phyloP scores from a whole-genome alignment of 1,140 invertebrate genomes.

The Phymorhynchus buccinoides region DNA sequence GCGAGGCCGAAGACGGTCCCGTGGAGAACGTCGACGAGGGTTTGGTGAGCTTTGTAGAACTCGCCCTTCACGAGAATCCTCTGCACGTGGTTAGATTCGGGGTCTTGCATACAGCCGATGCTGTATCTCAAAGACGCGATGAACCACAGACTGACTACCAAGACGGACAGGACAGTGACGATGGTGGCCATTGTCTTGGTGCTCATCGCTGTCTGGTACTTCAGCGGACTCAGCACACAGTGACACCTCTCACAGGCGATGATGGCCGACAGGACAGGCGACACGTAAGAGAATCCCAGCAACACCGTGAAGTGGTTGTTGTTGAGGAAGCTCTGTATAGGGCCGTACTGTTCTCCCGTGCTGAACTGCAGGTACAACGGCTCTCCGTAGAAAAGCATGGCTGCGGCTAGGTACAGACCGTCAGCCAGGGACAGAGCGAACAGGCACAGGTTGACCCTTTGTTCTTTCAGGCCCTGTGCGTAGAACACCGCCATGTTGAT shows the following conservation, averaged over 20 bases:
- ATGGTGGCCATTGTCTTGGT: background rate
- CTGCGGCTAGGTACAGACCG: background rate
- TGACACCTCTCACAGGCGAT: background rate
- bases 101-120: background rate
- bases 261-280: background rate
- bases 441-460: background rate
- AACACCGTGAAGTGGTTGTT: background rate
- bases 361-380: background rate
- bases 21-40: background rate
- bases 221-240: background rate
- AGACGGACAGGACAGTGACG: background rate
- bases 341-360: background rate
- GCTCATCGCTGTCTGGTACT: background rate
- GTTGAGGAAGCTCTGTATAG: background rate
- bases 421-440: slow-evolving; percentile 15
- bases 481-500: background rate
- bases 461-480: background rate
- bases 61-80: background rate
- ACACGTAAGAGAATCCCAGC: background rate
- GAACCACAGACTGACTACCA: background rate
- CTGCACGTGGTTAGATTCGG: background rate
- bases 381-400: background rate
- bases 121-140: background rate
- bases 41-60: background rate
- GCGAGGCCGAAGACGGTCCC: background rate